phyloP scores from a whole-genome alignment of 2,113 vertebrate genomes.

The Piprites chloris region DNA sequence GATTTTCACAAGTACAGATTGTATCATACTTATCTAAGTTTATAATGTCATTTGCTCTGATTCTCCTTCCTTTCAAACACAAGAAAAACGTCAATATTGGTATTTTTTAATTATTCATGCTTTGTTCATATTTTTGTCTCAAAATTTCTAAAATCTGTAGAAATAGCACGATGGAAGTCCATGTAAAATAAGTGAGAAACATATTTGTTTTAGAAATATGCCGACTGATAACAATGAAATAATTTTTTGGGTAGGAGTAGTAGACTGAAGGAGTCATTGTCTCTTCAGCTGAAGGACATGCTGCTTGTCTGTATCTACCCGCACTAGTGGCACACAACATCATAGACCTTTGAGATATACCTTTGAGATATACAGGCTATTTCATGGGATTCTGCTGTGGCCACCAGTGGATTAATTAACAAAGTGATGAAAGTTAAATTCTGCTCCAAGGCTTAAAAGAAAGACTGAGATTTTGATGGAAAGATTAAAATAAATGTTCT shows the following conservation, averaged over 20 bases:
- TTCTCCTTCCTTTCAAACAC: neutral
- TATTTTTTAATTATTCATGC: neutral
- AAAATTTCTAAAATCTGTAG: neutral
- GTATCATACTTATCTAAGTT: neutral
- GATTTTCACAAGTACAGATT: neutral
- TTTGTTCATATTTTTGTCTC: neutral
- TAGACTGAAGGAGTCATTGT: neutral
- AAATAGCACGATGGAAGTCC: neutral
- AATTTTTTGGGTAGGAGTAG: neutral
- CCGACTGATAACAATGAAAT: neutral
- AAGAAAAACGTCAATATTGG: neutral
- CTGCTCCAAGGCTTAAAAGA: neutral
- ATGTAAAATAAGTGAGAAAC: neutral
- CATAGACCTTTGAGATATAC: neutral
- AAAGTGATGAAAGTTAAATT: neutral
- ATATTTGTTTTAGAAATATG: neutral
- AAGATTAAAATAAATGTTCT: neutral
- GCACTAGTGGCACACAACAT: neutral
- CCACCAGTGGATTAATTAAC: constrained; percentile 4
- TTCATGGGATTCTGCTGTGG: neutral
- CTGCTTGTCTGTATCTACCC: neutral
- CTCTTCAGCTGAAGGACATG: neutral
- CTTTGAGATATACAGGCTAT: neutral
- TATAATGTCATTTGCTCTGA: neutral
- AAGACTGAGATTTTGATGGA: neutral